Conservation (phyloP, 1,140 invertebrate genomes). For the Drosophila micromelanica region DNA sequence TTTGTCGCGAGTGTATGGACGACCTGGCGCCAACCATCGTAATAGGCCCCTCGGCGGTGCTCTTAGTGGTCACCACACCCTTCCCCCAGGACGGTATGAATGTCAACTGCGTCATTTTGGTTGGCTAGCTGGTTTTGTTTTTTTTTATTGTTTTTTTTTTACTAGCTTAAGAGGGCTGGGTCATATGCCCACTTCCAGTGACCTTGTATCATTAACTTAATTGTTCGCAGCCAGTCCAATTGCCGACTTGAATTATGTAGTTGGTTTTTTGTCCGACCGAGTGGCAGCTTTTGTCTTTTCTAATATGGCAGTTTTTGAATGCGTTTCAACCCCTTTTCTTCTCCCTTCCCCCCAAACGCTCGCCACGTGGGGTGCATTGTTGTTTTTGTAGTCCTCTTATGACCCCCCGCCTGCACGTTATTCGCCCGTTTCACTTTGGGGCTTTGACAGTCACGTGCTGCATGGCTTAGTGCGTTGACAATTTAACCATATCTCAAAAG, state of each 20-base stretch:
- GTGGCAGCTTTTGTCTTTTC: slow-evolving; percentile 62
- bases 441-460: slow-evolving; percentile 62
- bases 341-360: not conserved
- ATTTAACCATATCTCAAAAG: slow-evolving; percentile 31
- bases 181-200: slow-evolving; percentile 67
- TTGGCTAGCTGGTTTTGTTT: not conserved
- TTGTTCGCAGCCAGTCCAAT: slow-evolving; percentile 72
- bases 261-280: slow-evolving; percentile 45
- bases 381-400: slow-evolving; percentile 28
- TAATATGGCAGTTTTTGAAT: slow-evolving; percentile 44
- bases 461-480: slow-evolving; percentile 49
- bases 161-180: slow-evolving; percentile 20
- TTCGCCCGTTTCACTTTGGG: slow-evolving; percentile 17
- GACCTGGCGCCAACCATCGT: slow-evolving; percentile 67
- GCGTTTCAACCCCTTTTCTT: slow-evolving; percentile 28
- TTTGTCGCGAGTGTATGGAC: slow-evolving; percentile 49
- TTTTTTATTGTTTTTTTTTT: slow-evolving; percentile 6
- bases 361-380: slow-evolving; percentile 45
- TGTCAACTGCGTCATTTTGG: slow-evolving; percentile 75
- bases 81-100: slow-evolving; percentile 29
- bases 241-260: slow-evolving; percentile 78
- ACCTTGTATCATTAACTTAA: slow-evolving; percentile 81
- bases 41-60: slow-evolving; percentile 57
- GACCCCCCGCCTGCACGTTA: slow-evolving; percentile 53
- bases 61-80: slow-evolving; percentile 44